A percentile compares a stretch with the other conserved stretches of the same genome.
phyloP scores from a whole-genome alignment of 2,113 vertebrate genomes.

The Toxostoma redivivum region DNA sequence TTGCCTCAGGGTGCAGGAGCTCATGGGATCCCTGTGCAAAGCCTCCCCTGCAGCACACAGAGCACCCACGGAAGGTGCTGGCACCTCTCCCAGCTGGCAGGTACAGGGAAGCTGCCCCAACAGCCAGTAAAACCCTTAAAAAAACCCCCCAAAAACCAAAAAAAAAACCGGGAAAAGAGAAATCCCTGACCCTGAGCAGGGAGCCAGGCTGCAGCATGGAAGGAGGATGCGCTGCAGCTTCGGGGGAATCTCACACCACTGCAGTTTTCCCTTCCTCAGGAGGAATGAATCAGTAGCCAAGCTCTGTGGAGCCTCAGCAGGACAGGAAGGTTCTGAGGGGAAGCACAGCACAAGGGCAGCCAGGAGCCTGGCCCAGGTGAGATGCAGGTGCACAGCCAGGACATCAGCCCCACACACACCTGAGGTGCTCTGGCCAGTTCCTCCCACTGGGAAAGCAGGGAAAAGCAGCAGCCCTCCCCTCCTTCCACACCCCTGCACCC shows the following conservation, averaged over 20 bases:
- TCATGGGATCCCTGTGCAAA: neutral
- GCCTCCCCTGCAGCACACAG: neutral
- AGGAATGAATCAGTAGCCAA: neutral
- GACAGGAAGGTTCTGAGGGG: neutral
- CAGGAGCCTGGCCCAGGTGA: neutral
- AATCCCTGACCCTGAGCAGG: neutral
- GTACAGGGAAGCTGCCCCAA: neutral
- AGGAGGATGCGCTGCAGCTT: neutral
- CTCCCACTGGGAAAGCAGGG: neutral
- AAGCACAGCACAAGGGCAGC: fast-evolving
- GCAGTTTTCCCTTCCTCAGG: neutral
- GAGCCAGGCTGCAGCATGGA: neutral
- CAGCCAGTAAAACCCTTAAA: neutral
- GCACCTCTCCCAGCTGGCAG: neutral
- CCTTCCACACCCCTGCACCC: no score
- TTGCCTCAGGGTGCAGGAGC: neutral
- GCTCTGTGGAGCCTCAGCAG: neutral
- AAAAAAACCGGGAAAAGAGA: neutral
- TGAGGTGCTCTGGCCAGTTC: neutral
- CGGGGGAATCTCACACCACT: neutral
- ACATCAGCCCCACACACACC: neutral
- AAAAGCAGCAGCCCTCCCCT: neutral
- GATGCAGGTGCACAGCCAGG: neutral
- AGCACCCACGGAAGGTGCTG: neutral
- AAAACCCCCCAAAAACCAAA: neutral